phyloP scores from a whole-genome alignment of 2,113 vertebrate species.

The Terrapene triunguis region DNA sequence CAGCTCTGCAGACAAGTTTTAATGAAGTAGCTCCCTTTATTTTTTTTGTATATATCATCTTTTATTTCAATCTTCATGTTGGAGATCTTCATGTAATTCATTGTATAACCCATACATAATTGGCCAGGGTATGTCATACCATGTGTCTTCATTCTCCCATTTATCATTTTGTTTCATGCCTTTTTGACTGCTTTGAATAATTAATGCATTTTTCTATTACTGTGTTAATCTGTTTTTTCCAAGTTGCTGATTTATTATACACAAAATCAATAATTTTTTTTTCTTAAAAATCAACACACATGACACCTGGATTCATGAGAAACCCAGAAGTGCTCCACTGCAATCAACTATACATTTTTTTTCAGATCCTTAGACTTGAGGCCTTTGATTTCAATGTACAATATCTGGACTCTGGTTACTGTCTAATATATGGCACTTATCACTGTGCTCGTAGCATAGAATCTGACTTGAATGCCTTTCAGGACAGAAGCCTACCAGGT shows the following conservation, averaged over 20 bases:
- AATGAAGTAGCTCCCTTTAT: constrained; percentile 41
- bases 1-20: constrained; percentile 34
- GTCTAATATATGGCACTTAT: background rate
- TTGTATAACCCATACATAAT: background rate
- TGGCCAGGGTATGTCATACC: background rate
- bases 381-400: constrained; percentile 2
- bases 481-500: background rate
- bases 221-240: background rate
- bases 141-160: background rate
- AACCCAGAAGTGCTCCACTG: background rate
- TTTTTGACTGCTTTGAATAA: constrained; percentile 29
- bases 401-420: background rate
- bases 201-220: constrained; percentile 9
- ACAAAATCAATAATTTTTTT: constrained; percentile 13
- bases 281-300: background rate
- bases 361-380: background rate
- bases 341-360: background rate
- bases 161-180: background rate
- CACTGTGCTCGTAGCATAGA: background rate
- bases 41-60: constrained; percentile 19
- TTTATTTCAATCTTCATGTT: constrained; percentile 14
- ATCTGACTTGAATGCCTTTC: background rate
- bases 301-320: background rate
- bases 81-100: background rate
- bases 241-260: constrained; percentile 26